Conservation (phyloP, 2,113 vertebrate genomes). For the Eptesicus fuscus region DNA sequence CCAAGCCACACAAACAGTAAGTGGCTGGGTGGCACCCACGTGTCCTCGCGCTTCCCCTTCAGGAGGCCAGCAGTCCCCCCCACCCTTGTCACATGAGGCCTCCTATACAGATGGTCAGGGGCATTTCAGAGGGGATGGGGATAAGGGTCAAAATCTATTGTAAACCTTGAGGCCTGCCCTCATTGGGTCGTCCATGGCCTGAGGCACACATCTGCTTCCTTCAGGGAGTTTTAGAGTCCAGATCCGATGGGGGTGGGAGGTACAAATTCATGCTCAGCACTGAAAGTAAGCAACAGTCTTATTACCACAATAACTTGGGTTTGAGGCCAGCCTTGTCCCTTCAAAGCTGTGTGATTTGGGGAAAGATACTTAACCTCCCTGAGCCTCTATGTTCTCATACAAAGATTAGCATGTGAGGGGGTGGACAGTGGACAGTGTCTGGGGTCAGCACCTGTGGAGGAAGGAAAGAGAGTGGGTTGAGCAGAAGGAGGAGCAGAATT, state of each 20-base stretch:
- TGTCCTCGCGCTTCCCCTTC: not conserved
- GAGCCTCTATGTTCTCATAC: not conserved
- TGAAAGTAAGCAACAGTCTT: not conserved
- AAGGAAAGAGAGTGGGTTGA: not conserved
- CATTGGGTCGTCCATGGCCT: not conserved
- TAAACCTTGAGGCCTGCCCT: not conserved
- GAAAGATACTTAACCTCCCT: not conserved
- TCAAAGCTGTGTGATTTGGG: not conserved
- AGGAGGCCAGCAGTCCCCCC: not conserved
- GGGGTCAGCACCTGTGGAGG: not conserved
- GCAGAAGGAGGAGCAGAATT: not conserved
- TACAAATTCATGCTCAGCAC: not conserved
- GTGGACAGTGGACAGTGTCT: not conserved
- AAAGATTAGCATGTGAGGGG: not conserved
- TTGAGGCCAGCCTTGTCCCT: not conserved
- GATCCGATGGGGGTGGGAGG: too few species aligned
- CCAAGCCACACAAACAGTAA: not conserved
- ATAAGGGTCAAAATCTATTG: not conserved
- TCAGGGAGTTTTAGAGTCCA: not conserved
- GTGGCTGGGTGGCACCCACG: fast-evolving
- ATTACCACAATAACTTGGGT: not conserved
- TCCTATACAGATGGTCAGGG: not conserved
- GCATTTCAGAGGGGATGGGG: too few species aligned
- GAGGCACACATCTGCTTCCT: not conserved
- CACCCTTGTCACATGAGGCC: not conserved